These are phyloP conservation scores for Tetramorium simillimum DNA, from an alignment of 1,140 invertebrate genomes.

Conservation along the genomic window DNA sequence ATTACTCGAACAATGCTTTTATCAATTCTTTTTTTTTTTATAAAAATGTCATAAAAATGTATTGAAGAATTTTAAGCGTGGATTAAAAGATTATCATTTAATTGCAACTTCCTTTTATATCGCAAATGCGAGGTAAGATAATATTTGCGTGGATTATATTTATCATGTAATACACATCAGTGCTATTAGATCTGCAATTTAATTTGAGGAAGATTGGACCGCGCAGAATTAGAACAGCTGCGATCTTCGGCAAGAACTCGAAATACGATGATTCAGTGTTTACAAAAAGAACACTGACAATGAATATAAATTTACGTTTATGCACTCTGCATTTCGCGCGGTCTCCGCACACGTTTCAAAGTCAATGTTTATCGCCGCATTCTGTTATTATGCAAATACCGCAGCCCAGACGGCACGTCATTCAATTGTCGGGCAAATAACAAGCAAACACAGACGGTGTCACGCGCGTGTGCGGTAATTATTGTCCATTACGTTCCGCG, in stretches of 20 bases:
- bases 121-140: not conserved
- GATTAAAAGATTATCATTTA: not conserved
- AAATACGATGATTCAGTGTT: not conserved
- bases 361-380: slow-evolving; percentile 33
- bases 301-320: slow-evolving; percentile 24
- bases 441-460: slow-evolving; percentile 22
- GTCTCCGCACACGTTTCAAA: not conserved
- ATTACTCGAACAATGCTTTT: not conserved
- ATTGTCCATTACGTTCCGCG: not conserved
- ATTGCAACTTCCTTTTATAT: not conserved
- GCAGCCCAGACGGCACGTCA: slow-evolving; percentile 38
- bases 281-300: not conserved
- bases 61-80: not conserved
- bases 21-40: not conserved
- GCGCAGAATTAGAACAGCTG: not conserved
- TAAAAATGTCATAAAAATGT: too few relatives aligned
- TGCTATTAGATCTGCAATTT: not conserved
- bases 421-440: slow-evolving; percentile 44
- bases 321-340: slow-evolving; percentile 1
- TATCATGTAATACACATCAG: not conserved
- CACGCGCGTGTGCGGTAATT: not conserved
- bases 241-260: not conserved
- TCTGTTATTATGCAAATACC: slow-evolving; percentile 44
- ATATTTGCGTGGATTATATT: not conserved
- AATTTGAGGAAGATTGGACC: not conserved